phyloP scores from a whole-genome alignment of 2,797 vertebrate genomes.

The Hirundo rustica region DNA sequence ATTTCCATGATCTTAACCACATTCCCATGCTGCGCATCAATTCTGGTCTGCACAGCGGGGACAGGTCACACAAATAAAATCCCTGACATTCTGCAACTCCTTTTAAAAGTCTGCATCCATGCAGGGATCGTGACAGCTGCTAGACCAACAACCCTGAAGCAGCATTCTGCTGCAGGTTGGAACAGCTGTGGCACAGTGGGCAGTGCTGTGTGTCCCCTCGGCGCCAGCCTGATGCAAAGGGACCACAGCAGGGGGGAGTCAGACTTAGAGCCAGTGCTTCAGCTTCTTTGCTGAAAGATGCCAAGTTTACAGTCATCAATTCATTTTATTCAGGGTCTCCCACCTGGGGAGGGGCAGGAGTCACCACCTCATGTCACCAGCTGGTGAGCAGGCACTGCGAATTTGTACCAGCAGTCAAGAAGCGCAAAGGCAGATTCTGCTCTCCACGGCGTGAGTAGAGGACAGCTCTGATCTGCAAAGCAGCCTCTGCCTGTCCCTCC shows the following conservation, averaged over 20 bases:
- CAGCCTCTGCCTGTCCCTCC: background rate
- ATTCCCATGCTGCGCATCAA: background rate
- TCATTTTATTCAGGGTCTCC: conserved; percentile 4
- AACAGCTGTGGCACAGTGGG: conserved; percentile 5
- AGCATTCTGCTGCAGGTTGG: rapidly evolving
- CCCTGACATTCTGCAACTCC: background rate
- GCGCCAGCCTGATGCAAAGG: rapidly evolving
- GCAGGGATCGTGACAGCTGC: background rate
- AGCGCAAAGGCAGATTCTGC: background rate
- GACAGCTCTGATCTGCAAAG: background rate
- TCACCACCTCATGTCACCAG: background rate
- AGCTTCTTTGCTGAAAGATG: background rate
- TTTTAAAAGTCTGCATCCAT: background rate
- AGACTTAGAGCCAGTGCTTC: background rate
- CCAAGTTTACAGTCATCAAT: background rate
- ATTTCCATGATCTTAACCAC: background rate
- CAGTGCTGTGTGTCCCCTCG: background rate
- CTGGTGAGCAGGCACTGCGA: background rate
- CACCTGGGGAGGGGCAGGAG: background rate
- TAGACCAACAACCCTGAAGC: background rate
- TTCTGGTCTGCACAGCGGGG: background rate
- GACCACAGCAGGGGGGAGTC: background rate
- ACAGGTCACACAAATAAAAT: background rate
- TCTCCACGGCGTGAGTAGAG: rapidly evolving
- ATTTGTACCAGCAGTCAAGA: conserved; percentile 12